These are phyloP conservation scores for Monochamus alternatus DNA, from an alignment of 2,888 invertebrate genomes.

Conservation along the genomic window DNA sequence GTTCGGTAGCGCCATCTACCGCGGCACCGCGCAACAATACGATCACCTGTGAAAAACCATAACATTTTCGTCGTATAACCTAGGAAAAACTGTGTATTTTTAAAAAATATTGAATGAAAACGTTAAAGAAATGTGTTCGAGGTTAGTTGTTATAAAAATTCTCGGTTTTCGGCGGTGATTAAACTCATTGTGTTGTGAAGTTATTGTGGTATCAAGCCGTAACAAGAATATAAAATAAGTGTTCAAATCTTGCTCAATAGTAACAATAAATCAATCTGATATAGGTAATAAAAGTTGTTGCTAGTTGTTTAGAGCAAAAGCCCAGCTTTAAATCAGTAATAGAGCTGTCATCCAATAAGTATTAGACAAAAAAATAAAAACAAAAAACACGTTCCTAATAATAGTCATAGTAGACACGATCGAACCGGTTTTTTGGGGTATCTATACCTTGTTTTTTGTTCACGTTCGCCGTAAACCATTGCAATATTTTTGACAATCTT, in stretches of 20 bases:
- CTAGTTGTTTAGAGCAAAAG: background rate
- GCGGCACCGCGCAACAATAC: slow-evolving; percentile 16
- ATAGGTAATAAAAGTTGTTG: slow-evolving; percentile 7
- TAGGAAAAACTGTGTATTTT: slow-evolving; percentile 20
- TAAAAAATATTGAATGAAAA: slow-evolving; percentile 49
- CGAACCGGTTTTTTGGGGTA: background rate
- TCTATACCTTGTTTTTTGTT: background rate
- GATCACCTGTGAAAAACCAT: slow-evolving; percentile 44
- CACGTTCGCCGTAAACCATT: background rate
- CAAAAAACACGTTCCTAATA: background rate
- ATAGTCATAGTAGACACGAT: background rate
- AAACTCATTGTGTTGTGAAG: slow-evolving; percentile 19
- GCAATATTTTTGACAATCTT: slow-evolving; percentile 1
- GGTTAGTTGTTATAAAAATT: slow-evolving; percentile 10
- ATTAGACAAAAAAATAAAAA: background rate
- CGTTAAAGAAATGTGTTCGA: slow-evolving; percentile 20
- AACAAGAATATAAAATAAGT: slow-evolving; percentile 9
- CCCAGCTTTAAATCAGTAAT: background rate
- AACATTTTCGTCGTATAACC: slow-evolving; percentile 40
- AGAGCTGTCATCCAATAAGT: background rate
- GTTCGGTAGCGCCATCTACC: slow-evolving; percentile 39
- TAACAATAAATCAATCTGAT: slow-evolving; percentile 20
- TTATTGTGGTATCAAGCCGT: background rate
- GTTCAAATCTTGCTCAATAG: slow-evolving; percentile 36
- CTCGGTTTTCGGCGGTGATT: background rate